Base-by-base conservation (phyloP, 2,888 invertebrate species). In the Drosophila limbata region DNA sequence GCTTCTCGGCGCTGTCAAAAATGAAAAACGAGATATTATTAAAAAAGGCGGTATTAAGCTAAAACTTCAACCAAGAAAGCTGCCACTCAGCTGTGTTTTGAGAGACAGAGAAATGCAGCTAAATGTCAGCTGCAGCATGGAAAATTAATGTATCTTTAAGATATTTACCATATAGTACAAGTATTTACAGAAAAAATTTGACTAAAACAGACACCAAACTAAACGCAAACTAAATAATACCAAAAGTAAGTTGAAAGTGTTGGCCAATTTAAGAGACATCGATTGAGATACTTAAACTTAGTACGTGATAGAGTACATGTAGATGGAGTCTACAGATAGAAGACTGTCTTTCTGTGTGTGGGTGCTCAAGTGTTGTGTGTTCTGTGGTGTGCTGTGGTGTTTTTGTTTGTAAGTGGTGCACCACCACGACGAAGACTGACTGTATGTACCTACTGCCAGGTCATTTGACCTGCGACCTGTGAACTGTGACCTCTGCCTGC, bases 1-100 rank as follows among this genome's bases (percentile, higher is more conserved):
- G 94, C 87, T 97, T 96, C 77, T 97, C 97, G 13, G 98, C 97
- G 76, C 96, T 95, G 25, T 8, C 25, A 28, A 42, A 39, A 42
- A 42, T 47, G 11, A 9, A 15, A 53, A 39, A 51, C n/a, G 25
- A 44, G 2, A 68, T 31, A 39, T 60, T 47, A 52, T 84, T 69
- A 73, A 45, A 25, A 3, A 28, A 19, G 2, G 3, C 5, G 3
- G 1, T 5, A 35, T 17, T n/a, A 17, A 21, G 10, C 21, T 17
- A 3, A 9, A 10, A 17, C 11, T 19, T 35, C 21, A 31, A 33
- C 21, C 33, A 44, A 33, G 21, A 51, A 9, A 48, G 47, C 48
- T 65, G 28, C 39, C 44, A 39, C 47, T 28, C 15, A 25, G 1
- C 33, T 19, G 39, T 40, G 52, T n/a, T 15, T 15, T 31, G 8